Evolutionary conservation across 2,113 vertebrate genomes (phyloP), one percentile per base, ranked within the genome.

Genomic region (Struthidea cinerea): DNA sequence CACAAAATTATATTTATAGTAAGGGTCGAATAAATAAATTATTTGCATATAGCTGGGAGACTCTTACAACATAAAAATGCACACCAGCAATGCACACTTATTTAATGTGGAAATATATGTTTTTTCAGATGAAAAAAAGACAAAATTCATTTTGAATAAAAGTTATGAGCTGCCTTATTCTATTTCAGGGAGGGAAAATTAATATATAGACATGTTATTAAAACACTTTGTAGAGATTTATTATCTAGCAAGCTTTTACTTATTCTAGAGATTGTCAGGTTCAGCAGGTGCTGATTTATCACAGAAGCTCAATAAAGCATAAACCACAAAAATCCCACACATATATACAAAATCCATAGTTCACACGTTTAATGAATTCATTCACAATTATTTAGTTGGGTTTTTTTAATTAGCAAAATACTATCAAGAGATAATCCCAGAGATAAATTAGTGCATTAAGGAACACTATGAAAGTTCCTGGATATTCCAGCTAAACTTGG

Each of bases 281-380:
- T 82, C 50, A 74, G 65, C 4, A 71, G 14, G 22, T n/a, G 7
- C 11, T 91, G 27, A 56, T 68, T 81, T 52, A 81, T 64, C 15
- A 52, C 18, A 71, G 15, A 88, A 69, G 5, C 8, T 28, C 0
- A 15, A 42, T 53, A 52, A 74, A 83, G 53, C 12, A 52, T 6
- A 39, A 46, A 65, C 2, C 13, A 56, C 35, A 78, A 57, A 61
- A 55, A 1, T 0, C 0, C 18, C 19, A 4, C 23, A 47, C 6
- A 30, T 9, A 24, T 6, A 55, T 27, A 60, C 4, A 52, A 50
- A 88, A 23, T 5, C 1, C 30, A 37, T 6, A 49, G 33, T 52
- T 50, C 26, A 53, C 3, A 3, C 10, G 3, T 75, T 53, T 30
- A 65, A 49, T 64, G 30, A 69, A 17, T 57, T 76, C 0, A 59